Percentiles rank a stretch among this genome's conserved stretches.
phyloP scores from a whole-genome alignment of 2,888 invertebrate genomes.

The Apotomis turbidana region DNA sequence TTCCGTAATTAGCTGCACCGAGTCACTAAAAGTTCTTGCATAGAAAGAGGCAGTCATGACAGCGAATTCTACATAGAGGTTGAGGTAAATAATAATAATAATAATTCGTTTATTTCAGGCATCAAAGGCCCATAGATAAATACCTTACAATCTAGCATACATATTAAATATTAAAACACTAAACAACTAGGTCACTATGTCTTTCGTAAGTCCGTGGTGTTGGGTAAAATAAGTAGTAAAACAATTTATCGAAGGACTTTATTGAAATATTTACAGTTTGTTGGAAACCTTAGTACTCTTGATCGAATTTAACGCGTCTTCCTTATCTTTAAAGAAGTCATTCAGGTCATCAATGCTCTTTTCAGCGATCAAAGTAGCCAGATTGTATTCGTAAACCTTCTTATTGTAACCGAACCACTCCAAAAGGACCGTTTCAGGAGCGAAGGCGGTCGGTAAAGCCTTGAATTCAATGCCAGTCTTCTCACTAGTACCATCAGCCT shows the following conservation, averaged over 20 bases:
- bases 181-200: no score
- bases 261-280: conserved; percentile 12
- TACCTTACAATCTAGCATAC: no score
- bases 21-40: no score
- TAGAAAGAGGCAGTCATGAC: no score
- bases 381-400: conserved; percentile 68
- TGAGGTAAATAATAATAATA: no score
- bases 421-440: conserved; percentile 59
- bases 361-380: conserved; percentile 49
- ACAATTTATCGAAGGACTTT: background rate
- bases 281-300: conserved; percentile 46
- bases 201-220: no score
- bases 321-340: conserved; percentile 50
- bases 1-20: no score
- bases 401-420: conserved; percentile 67
- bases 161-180: no score
- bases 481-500: conserved; percentile 59
- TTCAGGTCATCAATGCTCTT: conserved; percentile 51
- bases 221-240: background rate
- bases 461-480: conserved; percentile 49
- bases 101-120: no score
- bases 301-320: conserved; percentile 53
- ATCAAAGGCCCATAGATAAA: no score
- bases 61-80: no score
- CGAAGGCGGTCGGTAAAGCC: conserved; percentile 60